Conservation (phyloP, 2,888 invertebrate genomes). For the Eustalomyia histrio region DNA sequence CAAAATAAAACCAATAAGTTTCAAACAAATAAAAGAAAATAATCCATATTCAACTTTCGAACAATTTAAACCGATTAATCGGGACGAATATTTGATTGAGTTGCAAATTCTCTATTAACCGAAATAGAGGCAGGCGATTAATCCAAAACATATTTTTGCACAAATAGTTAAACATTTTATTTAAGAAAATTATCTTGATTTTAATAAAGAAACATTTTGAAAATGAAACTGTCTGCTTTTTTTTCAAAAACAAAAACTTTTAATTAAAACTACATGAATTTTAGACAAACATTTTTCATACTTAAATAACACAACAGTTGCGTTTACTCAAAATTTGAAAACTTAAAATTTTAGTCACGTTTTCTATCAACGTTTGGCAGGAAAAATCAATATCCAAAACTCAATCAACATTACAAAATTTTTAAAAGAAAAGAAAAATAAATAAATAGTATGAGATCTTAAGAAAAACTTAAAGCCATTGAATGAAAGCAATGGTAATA, state of each 20-base stretch:
- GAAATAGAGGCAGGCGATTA: too few relatives aligned
- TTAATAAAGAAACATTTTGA: too few relatives aligned
- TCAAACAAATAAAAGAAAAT: too few relatives aligned
- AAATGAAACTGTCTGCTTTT: conserved; percentile 24
- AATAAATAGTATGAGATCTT: not conserved
- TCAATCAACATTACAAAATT: conserved; percentile 47
- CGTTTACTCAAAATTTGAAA: conserved; percentile 45
- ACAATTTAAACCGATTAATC: too few relatives aligned
- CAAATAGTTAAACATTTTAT: too few relatives aligned
- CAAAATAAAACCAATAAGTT: too few relatives aligned
- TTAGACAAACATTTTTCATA: conserved; percentile 33
- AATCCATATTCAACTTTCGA: too few relatives aligned
- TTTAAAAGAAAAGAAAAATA: conserved; percentile 9
- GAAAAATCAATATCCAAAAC: conserved; percentile 55
- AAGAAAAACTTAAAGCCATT: not conserved
- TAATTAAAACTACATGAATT: conserved; percentile 52
- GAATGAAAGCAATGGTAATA: not conserved
- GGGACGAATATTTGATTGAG: too few relatives aligned
- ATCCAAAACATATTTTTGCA: too few relatives aligned
- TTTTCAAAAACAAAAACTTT: conserved; percentile 31
- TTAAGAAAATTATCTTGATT: too few relatives aligned
- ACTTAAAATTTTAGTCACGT: conserved; percentile 59
- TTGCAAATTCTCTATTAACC: too few relatives aligned
- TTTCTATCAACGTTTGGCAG: conserved; percentile 56
- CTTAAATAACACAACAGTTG: conserved; percentile 45